Percentiles rank a stretch among this genome's conserved stretches.
phyloP scores from a whole-genome alignment of 2,113 vertebrate genomes.

The Anas platyrhynchos region DNA sequence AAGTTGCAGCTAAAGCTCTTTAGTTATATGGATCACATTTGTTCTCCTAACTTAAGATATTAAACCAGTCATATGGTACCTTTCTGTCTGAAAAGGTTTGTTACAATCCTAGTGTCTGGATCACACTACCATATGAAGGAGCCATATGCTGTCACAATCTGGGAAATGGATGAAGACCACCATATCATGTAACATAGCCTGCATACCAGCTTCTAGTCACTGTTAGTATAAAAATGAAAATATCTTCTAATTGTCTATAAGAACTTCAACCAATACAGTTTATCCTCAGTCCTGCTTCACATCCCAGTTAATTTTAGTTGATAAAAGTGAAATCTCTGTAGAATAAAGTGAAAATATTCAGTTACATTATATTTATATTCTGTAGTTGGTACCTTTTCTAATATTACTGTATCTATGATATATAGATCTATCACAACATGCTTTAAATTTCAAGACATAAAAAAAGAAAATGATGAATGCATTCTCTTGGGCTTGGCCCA shows the following conservation, averaged over 20 bases:
- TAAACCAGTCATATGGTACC: not conserved
- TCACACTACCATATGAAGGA: not conserved
- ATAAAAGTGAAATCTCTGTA: slow-evolving; percentile 41
- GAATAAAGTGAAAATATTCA: slow-evolving; percentile 48
- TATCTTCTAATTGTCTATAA: not conserved
- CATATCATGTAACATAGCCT: not conserved
- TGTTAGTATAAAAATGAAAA: not conserved
- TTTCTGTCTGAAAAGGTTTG: not conserved
- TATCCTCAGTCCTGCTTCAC: not conserved
- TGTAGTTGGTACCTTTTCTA: slow-evolving; percentile 57
- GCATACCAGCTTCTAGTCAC: not conserved
- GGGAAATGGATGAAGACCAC: not conserved
- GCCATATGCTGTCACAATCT: slow-evolving; percentile 4
- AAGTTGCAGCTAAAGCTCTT: not conserved
- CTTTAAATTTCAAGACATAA: slow-evolving; percentile 73
- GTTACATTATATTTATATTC: slow-evolving; percentile 70
- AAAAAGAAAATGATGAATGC: slow-evolving; percentile 76
- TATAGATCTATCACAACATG: slow-evolving; percentile 76
- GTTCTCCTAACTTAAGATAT: not conserved
- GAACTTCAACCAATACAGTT: not conserved
- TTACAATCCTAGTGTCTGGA: not conserved
- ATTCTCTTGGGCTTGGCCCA: slow-evolving; percentile 75
- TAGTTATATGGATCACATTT: not conserved
- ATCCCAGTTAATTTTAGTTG: not conserved
- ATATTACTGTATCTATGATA: slow-evolving; percentile 74